Conservation (phyloP, 2,888 invertebrate genomes). For the Antitype chi region DNA sequence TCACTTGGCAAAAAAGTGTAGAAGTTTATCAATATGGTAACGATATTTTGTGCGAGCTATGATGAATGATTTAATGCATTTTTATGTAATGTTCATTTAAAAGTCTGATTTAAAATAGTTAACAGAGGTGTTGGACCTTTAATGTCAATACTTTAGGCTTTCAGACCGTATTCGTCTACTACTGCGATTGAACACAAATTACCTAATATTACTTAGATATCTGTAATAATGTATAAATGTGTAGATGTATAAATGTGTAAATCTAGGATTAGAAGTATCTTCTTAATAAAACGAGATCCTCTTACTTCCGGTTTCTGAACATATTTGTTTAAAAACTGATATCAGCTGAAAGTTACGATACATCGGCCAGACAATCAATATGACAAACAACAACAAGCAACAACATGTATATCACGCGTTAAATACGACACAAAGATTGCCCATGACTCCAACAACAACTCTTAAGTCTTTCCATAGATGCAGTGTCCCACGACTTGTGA, state of each 20-base stretch:
- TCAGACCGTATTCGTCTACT: slow-evolving; percentile 18
- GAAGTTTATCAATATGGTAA: slow-evolving; percentile 48
- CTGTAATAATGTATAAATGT: not conserved
- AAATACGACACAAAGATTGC: not conserved
- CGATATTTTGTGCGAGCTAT: slow-evolving; percentile 53
- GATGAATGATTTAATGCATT: slow-evolving; percentile 57
- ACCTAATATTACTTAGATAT: slow-evolving; percentile 8
- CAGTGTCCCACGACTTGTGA: slow-evolving; percentile 52
- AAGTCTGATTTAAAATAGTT: slow-evolving; percentile 34
- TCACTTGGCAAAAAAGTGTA: slow-evolving; percentile 53
- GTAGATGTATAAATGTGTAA: no score
- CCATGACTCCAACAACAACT: not conserved
- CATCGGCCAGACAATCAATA: not conserved
- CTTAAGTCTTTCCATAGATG: not conserved
- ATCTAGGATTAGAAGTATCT: not conserved
- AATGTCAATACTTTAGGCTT: slow-evolving; percentile 24
- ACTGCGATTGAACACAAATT: not conserved
- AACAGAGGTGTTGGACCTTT: slow-evolving; percentile 25
- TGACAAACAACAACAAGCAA: not conserved
- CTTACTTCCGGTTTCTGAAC: not conserved
- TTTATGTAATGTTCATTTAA: slow-evolving; percentile 54
- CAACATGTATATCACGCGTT: no score
- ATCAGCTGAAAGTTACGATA: no score
- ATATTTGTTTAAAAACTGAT: not conserved
- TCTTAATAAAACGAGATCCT: not conserved